Percentiles rank a stretch among this genome's conserved stretches.
These are phyloP conservation scores for Chymomyza amoena DNA, from an alignment of 2,888 invertebrate species.

Conservation along the genomic window DNA sequence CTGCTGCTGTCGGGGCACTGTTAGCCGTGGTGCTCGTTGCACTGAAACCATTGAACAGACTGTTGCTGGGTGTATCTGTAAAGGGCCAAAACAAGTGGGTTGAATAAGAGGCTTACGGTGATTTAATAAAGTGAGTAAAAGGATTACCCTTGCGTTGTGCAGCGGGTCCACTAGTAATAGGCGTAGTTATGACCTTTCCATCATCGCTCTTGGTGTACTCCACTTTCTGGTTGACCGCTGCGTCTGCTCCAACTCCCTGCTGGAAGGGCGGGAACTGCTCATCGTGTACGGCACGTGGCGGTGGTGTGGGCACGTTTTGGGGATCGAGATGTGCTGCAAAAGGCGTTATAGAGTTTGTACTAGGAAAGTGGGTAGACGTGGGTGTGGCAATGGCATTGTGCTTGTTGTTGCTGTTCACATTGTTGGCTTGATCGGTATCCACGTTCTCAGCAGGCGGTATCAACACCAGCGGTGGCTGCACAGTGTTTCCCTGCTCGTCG, in stretches of 20 bases:
- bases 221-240: constrained; percentile 51
- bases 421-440: constrained; percentile 27
- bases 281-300: constrained; percentile 29
- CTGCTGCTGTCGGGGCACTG: constrained; percentile 1
- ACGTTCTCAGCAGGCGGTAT: constrained; percentile 50
- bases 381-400: constrained; percentile 10
- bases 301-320: constrained; percentile 21
- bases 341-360: constrained; percentile 70
- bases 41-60: background rate
- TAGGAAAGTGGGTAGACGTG: constrained; percentile 38
- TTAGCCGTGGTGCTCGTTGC: background rate
- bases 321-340: constrained; percentile 74
- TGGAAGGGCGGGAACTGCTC: constrained; percentile 54
- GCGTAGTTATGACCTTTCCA: constrained; percentile 75
- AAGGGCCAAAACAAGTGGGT: background rate
- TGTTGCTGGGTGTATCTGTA: background rate
- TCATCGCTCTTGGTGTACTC: constrained; percentile 76
- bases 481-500: constrained; percentile 38
- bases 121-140: background rate
- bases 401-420: constrained; percentile 11
- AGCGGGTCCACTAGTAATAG: constrained; percentile 25
- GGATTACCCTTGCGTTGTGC: constrained; percentile 59
- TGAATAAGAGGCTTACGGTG: background rate
- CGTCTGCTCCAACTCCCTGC: constrained; percentile 11
- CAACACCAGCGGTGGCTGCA: constrained; percentile 59